These are phyloP conservation scores for Dioctria linearis DNA, from an alignment of 2,888 invertebrate species.

Conservation along the genomic window DNA sequence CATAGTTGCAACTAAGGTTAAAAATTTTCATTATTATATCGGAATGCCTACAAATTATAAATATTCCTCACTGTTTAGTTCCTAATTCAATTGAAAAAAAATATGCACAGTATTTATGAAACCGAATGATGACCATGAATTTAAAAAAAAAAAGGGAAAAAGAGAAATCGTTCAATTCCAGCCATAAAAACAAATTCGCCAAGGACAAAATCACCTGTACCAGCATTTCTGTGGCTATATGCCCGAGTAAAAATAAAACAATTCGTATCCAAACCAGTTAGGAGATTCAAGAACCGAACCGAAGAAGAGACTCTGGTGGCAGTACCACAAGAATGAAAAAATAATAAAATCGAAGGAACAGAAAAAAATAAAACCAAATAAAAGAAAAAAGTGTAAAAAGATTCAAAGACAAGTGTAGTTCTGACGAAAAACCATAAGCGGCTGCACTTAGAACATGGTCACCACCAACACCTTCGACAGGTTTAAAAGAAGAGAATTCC, in stretches of 20 bases:
- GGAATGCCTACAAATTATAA: no score
- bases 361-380: constrained; percentile 12
- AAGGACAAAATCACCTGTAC: constrained; percentile 59
- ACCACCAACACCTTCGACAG: constrained; percentile 71
- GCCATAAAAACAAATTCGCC: constrained; percentile 53
- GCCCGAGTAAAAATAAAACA: neutral
- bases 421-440: constrained; percentile 55
- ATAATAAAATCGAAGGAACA: no score
- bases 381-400: constrained; percentile 38
- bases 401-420: constrained; percentile 55
- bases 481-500: constrained; percentile 60
- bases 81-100: no score
- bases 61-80: no score
- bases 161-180: constrained; percentile 7
- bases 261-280: no score
- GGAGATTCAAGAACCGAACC: no score
- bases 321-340: no score
- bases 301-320: no score
- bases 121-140: constrained; percentile 18
- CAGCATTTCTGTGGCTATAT: constrained; percentile 53
- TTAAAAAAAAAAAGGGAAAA: constrained; percentile 26
- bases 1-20: no score
- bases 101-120: no score
- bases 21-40: no score
- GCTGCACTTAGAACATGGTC: constrained; percentile 66